phyloP scores from a whole-genome alignment of 2,797 vertebrate genomes.

The Hemibagrus guttatus region DNA sequence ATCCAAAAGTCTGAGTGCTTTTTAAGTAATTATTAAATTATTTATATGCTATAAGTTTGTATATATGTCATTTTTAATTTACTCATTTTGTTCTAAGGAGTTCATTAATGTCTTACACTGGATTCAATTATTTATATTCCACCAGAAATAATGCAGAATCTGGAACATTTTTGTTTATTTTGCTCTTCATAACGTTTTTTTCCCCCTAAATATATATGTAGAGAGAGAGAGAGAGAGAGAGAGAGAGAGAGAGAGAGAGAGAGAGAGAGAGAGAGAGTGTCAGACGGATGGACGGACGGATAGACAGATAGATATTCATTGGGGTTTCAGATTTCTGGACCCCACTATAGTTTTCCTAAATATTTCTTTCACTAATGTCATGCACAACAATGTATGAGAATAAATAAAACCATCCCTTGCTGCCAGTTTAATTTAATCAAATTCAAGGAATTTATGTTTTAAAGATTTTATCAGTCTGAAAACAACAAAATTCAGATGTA shows the following conservation, averaged over 20 bases:
- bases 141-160: neutral
- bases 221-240: too few relatives aligned
- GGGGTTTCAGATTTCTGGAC: neutral
- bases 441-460: neutral
- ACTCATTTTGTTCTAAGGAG: neutral
- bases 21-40: too few relatives aligned
- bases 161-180: neutral
- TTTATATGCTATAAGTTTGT: too few relatives aligned
- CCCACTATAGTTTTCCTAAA: neutral
- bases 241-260: too few relatives aligned
- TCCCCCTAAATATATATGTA: neutral
- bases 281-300: too few relatives aligned
- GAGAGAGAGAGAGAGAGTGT: too few relatives aligned
- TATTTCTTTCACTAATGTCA: neutral
- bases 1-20: neutral
- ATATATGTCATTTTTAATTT: neutral
- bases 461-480: neutral
- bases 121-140: neutral
- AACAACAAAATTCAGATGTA: neutral
- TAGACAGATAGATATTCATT: neutral
- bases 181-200: neutral
- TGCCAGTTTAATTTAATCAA: neutral
- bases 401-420: neutral
- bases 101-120: too few relatives aligned
- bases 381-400: neutral